Percentiles rank a stretch among this genome's conserved stretches.
Evolutionary conservation across 2,113 vertebrate genomes (phyloP).

Genomic region (Halichoerus grypus): DNA sequence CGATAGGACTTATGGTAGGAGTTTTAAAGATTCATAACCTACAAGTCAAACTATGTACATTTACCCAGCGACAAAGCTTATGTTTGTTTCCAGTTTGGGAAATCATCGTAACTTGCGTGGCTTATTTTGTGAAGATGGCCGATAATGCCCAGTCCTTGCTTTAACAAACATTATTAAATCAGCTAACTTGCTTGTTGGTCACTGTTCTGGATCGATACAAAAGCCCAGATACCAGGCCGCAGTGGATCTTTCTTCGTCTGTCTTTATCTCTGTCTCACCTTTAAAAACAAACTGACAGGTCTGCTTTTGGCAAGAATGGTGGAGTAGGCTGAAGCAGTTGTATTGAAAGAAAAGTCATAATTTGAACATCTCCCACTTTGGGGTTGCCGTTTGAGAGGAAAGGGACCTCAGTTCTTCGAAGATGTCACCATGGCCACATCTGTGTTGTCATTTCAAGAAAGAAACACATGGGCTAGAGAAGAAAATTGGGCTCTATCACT

Average conservation of each 20-base stretch:
- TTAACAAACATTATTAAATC: neutral
- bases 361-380: neutral
- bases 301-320: neutral
- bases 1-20: constrained; percentile 49
- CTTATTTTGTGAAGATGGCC: constrained; percentile 56
- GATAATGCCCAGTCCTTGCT: accelerated
- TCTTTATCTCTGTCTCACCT: neutral
- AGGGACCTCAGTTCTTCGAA: neutral
- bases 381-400: neutral
- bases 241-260: neutral
- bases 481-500: neutral
- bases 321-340: neutral
- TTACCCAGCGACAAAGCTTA: constrained; percentile 38
- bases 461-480: neutral
- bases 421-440: neutral
- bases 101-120: neutral
- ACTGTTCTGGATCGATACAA: neutral
- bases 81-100: constrained; percentile 65
- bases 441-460: neutral
- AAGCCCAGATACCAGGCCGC: neutral
- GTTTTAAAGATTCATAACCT: constrained; percentile 82
- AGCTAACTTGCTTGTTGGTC: neutral
- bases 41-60: constrained; percentile 72
- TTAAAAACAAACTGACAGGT: neutral
- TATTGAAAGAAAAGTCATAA: neutral